A percentile compares a stretch with the other conserved stretches of the same genome.
phyloP scores from a whole-genome alignment of 1,140 invertebrate species.

The Zaprionus tsacasi region DNA sequence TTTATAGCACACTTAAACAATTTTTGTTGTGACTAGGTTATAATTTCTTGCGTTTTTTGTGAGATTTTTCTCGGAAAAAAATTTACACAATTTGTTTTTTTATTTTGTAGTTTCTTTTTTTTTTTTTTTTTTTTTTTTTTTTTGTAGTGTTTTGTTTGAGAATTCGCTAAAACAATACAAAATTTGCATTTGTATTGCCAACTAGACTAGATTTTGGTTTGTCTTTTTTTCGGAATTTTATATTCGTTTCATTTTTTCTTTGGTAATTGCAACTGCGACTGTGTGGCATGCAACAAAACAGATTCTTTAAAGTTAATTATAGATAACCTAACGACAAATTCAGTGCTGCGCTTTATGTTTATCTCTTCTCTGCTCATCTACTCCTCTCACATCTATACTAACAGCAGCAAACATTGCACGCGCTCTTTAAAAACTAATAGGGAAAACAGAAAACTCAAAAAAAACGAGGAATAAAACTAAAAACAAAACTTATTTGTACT shows the following conservation, averaged over 20 bases:
- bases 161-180: conserved; percentile 77
- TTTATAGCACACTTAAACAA: conserved; percentile 63
- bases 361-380: neutral
- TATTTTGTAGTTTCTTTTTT: conserved; percentile 25
- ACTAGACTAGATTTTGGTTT: conserved; percentile 51
- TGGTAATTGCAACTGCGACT: conserved; percentile 30
- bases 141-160: conserved; percentile 53
- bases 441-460: neutral
- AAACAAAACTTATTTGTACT: conserved; percentile 49
- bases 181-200: conserved; percentile 52
- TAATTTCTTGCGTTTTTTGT: conserved; percentile 47
- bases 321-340: conserved; percentile 18
- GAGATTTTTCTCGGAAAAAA: conserved; percentile 55
- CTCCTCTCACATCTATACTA: neutral
- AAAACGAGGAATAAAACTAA: conserved; percentile 5
- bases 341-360: conserved; percentile 20
- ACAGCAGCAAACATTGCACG: conserved; percentile 34
- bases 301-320: conserved; percentile 9
- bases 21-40: conserved; percentile 67
- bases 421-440: conserved; percentile 16
- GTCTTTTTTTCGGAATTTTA: neutral
- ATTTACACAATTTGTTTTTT: conserved; percentile 38
- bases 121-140: conserved; percentile 33
- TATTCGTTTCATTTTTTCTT: neutral
- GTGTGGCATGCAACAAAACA: conserved; percentile 22